These are phyloP conservation scores for Abrostola tripartita DNA, from an alignment of 2,888 invertebrate genomes.

Conservation along the genomic window DNA sequence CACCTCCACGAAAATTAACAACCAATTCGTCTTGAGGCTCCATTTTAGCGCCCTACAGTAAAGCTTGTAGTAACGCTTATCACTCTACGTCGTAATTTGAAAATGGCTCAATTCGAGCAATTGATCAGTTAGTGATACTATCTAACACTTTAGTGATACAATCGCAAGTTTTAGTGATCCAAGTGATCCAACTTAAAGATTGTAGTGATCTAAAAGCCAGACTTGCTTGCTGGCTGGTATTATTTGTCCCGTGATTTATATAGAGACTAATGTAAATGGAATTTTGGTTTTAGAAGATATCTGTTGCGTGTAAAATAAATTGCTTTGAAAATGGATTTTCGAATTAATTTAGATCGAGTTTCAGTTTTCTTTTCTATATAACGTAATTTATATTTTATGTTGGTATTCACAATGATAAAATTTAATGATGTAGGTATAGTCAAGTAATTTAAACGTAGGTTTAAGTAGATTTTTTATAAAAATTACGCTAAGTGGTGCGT, in stretches of 20 bases:
- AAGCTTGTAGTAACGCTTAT: conserved; percentile 65
- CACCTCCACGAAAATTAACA: too few relatives aligned
- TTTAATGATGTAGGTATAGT: too few relatives aligned
- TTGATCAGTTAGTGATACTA: conserved; percentile 60
- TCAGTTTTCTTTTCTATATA: too few relatives aligned
- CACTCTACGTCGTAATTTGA: conserved; percentile 60
- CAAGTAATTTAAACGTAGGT: too few relatives aligned
- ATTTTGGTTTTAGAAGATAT: conserved; percentile 25
- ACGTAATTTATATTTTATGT: too few relatives aligned
- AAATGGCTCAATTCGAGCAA: conserved; percentile 65
- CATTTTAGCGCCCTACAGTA: conserved; percentile 61
- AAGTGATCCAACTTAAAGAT: conserved; percentile 16
- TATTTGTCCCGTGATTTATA: conserved; percentile 35
- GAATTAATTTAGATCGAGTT: background rate
- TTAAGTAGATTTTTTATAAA: too few relatives aligned
- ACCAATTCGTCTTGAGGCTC: conserved; percentile 18
- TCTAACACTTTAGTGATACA: conserved; percentile 28
- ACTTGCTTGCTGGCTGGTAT: conserved; percentile 18
- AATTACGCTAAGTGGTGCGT: too few relatives aligned
- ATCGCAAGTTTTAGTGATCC: conserved; percentile 22
- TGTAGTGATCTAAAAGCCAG: conserved; percentile 16
- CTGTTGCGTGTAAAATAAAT: conserved; percentile 16
- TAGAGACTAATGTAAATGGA: conserved; percentile 22
- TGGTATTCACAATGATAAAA: too few relatives aligned
- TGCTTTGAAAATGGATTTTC: conserved; percentile 10